These are phyloP conservation scores for Heliangelus exortis DNA, from an alignment of 2,797 vertebrate species.

Conservation along the genomic window DNA sequence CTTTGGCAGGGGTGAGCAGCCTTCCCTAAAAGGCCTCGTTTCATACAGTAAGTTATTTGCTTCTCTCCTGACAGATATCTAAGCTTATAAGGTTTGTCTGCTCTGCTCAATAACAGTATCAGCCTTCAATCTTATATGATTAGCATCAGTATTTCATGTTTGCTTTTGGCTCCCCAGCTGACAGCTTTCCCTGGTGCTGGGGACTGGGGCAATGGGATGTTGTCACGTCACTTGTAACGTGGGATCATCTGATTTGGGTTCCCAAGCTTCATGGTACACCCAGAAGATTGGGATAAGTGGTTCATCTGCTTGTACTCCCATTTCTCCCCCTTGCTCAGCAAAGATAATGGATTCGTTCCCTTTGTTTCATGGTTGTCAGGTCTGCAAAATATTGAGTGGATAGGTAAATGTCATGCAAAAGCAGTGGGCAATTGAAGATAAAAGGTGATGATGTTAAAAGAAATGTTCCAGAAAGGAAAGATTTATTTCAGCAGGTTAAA, in stretches of 20 bases:
- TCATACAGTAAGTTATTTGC: conserved; percentile 69
- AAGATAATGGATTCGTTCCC: background rate
- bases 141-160: background rate
- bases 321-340: background rate
- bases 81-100: conserved; percentile 79
- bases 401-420: background rate
- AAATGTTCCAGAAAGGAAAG: background rate
- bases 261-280: background rate
- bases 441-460: background rate
- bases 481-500: background rate
- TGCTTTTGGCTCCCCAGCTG: conserved; percentile 9
- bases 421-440: background rate
- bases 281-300: background rate
- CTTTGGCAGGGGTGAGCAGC: conserved; percentile 64
- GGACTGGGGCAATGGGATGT: background rate
- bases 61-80: conserved; percentile 64
- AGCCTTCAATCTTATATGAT: conserved; percentile 57
- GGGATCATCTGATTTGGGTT: conserved; percentile 18
- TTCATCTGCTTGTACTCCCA: fast-evolving
- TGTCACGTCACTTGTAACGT: no score
- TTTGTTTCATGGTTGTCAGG: background rate
- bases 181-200: background rate
- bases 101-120: conserved; percentile 54
- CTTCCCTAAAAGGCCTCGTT: conserved; percentile 73
- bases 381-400: background rate